Evolutionary conservation across 2,113 vertebrate species (phyloP), one percentile per base, ranked within the genome.

Genomic region (Struthio camelus): DNA sequence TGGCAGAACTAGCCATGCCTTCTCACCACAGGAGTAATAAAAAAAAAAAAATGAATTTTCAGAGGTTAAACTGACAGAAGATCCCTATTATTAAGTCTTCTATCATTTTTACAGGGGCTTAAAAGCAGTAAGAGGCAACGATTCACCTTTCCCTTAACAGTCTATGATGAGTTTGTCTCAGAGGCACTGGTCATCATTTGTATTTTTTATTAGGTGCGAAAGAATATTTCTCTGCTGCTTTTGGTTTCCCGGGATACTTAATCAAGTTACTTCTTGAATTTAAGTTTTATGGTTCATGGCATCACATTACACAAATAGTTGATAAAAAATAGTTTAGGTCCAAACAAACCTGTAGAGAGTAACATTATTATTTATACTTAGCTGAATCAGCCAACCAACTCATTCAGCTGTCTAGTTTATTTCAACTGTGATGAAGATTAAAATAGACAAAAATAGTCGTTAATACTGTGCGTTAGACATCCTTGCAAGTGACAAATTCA

Each of bases 301-400:
- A 94, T 94, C 83, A 36, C 23, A 32, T 96, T 93, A 85, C 66
- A 81, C 86, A 79, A 91, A 84, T 73, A 89, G 3, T 80, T 50
- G 61, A 78, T 25, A 84, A 94, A 95, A 59, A 95, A 76, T 65
- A 96, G 66, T 23, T 61, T 24, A 34, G 46, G 38, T 71, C 67
- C 56, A 89, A 42, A 73, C 0, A 4, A 71, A 71, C 44, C 42
- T 82, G 51, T 27, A 67, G 48, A 79, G 62, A 56, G 72, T 53
- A 38, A 10, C 20, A 38, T 72, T 23, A 38, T 72, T 94, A 71
- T 79, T 81, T 79, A 48, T 67, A 38, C 11, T n/a, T 73, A 50
- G 25, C 22, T 56, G 70, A 79, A 95, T 53, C 13, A 87, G 81
- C 28, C 32, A 87, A 72, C 30, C n/a, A 82, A 46, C 44, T 48